These are phyloP conservation scores for Gallinago undulata DNA, from an alignment of 2,113 vertebrate species.

Conservation along the genomic window DNA sequence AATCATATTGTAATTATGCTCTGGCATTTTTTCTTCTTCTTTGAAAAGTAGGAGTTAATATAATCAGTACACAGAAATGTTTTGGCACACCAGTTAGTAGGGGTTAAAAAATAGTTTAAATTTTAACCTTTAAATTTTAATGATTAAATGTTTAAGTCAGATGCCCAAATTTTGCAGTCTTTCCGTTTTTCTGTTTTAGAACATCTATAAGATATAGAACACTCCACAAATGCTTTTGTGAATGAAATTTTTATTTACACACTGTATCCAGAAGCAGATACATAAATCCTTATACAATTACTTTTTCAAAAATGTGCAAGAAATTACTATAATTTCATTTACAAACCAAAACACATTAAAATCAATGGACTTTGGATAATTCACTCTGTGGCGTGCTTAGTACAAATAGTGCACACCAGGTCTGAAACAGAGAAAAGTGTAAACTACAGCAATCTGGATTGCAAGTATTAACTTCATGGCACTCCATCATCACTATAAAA, in stretches of 20 bases:
- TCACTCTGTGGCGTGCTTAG: constrained; percentile 77
- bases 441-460: constrained; percentile 89
- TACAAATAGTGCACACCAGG: constrained; percentile 76
- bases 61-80: background rate
- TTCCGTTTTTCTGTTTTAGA: background rate
- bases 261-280: constrained; percentile 93
- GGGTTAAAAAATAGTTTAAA: background rate
- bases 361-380: constrained; percentile 88
- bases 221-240: constrained; percentile 74
- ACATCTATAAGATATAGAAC: background rate
- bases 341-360: constrained; percentile 86
- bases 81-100: background rate
- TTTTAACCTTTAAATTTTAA: background rate
- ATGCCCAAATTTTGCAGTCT: background rate
- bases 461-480: constrained; percentile 84
- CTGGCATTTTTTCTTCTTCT: background rate
- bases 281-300: constrained; percentile 92
- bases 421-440: constrained; percentile 81
- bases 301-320: constrained; percentile 97
- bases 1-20: background rate
- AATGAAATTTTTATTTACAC: constrained; percentile 91
- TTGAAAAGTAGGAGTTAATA: background rate
- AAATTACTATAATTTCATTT: constrained; percentile 90
- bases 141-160: background rate
- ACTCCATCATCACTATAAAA: constrained; percentile 79